Base-by-base conservation (phyloP, 1,140 invertebrate genomes). In the Mamestra configurata region DNA sequence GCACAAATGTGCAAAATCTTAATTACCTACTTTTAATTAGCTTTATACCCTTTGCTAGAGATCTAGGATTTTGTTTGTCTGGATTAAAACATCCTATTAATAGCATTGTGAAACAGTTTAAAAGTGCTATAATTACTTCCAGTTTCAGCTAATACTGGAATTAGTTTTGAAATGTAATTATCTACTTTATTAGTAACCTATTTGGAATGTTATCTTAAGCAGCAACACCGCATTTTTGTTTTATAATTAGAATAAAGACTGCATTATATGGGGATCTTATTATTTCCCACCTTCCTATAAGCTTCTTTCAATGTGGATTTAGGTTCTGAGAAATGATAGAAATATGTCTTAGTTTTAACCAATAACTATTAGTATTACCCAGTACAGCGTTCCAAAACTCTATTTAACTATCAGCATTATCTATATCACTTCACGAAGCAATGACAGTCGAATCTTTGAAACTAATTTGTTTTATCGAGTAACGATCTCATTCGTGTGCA, bases 381-480 rank as follows among this genome's bases (percentile, higher is more conserved):
- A 55, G 11, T 27, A 15, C 18, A 55, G 51, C 1, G 20, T 55
- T n/a, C n/a, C 57, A n/a, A 35, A 61, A 61, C 18, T 40, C n/a
- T n/a, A 20, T 1, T 13, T 40, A 20, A n/a, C n/a, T 20, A 40
- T 0, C 35, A 22, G 22, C 35, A 46, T 49, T 46, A 68, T n/a
- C n/a, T n/a, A 68, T 46, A 68, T 46, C 22, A 20, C 64, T 46
- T 68, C n/a, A 18, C 59, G n/a, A 10, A 15, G n/a, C 46, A 51
- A 53, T 51, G 24, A 31, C 68, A 71, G 46, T 71, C 46, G 27
- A 18, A 51, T 71, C 68, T 35, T 71, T 53, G 68, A 53, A 53
- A 71, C 68, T 71, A 71, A 71, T 71, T 71, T 71, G 68, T 71
- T 53, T 71, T 53, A 71, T 51, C 68, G 68, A 31, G 46, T 31